phyloP scores from a whole-genome alignment of 2,888 invertebrate genomes.

The Archips xylosteana region DNA sequence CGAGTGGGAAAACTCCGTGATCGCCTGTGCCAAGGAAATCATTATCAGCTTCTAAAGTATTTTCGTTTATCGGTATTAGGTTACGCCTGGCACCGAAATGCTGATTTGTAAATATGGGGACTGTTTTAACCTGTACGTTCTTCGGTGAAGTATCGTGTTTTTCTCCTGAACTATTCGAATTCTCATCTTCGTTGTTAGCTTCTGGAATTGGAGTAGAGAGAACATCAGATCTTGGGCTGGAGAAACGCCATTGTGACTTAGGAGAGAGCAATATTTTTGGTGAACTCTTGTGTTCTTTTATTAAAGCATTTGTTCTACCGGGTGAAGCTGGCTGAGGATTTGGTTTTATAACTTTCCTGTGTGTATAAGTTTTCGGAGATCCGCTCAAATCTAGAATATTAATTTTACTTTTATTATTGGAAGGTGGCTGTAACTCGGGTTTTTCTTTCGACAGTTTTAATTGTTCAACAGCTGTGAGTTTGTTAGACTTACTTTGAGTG shows the following conservation, averaged over 20 bases:
- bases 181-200: constrained; percentile 92
- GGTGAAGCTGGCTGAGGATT: constrained; percentile 82
- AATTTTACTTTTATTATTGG: constrained; percentile 78
- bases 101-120: constrained; percentile 79
- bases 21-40: constrained; percentile 61
- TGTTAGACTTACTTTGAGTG: constrained; percentile 85
- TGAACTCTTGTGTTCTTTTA: constrained; percentile 83
- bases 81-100: constrained; percentile 80
- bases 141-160: constrained; percentile 72
- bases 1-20: constrained; percentile 80
- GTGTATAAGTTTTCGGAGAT: constrained; percentile 89
- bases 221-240: constrained; percentile 92
- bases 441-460: constrained; percentile 89
- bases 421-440: constrained; percentile 63
- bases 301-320: constrained; percentile 80
- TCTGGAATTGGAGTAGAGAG: constrained; percentile 95
- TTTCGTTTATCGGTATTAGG: constrained; percentile 76
- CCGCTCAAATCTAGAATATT: constrained; percentile 89
- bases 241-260: constrained; percentile 90
- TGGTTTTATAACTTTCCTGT: constrained; percentile 85
- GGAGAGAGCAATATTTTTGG: constrained; percentile 89
- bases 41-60: constrained; percentile 63
- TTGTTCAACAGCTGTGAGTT: constrained; percentile 92
- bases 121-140: constrained; percentile 73
- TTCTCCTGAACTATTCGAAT: constrained; percentile 86